phyloP scores from a whole-genome alignment of 1,140 invertebrate species.

The Arion vulgaris region DNA sequence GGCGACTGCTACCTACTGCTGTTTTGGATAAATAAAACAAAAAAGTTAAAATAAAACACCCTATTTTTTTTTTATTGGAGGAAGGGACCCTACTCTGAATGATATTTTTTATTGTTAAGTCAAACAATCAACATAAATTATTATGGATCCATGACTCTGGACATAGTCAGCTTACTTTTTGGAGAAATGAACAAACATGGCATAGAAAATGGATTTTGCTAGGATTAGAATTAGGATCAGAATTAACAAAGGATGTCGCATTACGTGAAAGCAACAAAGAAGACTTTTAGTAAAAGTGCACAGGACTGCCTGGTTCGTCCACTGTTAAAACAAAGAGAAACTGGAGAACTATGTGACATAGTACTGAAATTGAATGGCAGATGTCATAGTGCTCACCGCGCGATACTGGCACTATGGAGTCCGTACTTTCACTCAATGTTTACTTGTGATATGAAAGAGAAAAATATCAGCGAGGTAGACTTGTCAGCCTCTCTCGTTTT shows the following conservation, averaged over 20 bases:
- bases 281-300: constrained; percentile 61
- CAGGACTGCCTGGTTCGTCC: constrained; percentile 65
- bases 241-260: constrained; percentile 57
- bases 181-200: constrained; percentile 5
- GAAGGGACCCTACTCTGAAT: constrained; percentile 7
- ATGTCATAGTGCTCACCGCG: constrained; percentile 59
- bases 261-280: constrained; percentile 64
- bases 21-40: too few relatives aligned
- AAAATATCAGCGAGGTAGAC: constrained; percentile 80
- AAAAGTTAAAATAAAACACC: too few relatives aligned
- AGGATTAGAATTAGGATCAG: not conserved
- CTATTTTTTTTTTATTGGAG: too few relatives aligned
- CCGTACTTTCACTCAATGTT: constrained; percentile 71
- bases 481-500: constrained; percentile 73
- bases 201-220: not conserved
- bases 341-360: constrained; percentile 70
- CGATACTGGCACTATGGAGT: constrained; percentile 67
- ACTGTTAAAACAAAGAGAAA: constrained; percentile 62
- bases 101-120: constrained; percentile 5
- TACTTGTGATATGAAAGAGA: constrained; percentile 70
- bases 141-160: not conserved
- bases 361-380: constrained; percentile 60
- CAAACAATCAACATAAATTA: constrained; percentile 42
- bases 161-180: not conserved
- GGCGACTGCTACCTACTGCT: too few relatives aligned